A percentile compares a stretch with the other conserved stretches of the same genome.
Conservation (phyloP, 2,113 vertebrate genomes). For the Plectropomus leopardus region DNA sequence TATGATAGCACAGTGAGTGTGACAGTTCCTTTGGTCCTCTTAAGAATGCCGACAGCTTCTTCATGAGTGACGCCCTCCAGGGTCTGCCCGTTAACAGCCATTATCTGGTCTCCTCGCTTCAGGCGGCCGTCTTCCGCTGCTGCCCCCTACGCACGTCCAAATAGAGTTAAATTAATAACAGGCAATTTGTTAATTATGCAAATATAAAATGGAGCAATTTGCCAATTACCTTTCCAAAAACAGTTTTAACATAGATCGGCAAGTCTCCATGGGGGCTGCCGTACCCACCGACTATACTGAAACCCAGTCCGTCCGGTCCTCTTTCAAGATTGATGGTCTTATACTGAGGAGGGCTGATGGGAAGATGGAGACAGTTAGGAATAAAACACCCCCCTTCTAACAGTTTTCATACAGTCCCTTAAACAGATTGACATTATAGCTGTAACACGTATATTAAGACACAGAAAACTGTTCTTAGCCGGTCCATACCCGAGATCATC, state of each 20-base stretch:
- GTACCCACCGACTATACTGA: conserved; percentile 97
- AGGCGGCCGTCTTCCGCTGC: conserved; percentile 95
- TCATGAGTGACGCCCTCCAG: conserved; percentile 97
- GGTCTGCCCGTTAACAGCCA: conserved; percentile 95
- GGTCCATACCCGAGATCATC: conserved; percentile 92
- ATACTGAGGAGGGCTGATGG: conserved; percentile 93
- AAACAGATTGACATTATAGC: background rate
- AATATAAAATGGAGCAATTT: background rate
- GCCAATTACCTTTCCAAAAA: conserved; percentile 92
- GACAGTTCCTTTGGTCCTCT: conserved; percentile 95
- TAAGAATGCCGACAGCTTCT: conserved; percentile 95
- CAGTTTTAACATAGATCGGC: conserved; percentile 97
- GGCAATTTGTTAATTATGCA: background rate
- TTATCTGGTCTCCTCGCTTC: conserved; percentile 96
- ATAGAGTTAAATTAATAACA: background rate
- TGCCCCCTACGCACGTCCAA: conserved; percentile 86
- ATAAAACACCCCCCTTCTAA: too few relatives aligned
- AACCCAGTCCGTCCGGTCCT: conserved; percentile 95
- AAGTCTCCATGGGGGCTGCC: conserved; percentile 97
- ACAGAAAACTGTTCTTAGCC: background rate
- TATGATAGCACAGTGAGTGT: conserved; percentile 94
- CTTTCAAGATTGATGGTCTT: conserved; percentile 93
- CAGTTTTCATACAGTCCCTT: too few relatives aligned
- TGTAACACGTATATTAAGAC: background rate
- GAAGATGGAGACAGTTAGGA: background rate